phyloP scores from a whole-genome alignment of 2,113 vertebrate species.

The Indicator maculatus region DNA sequence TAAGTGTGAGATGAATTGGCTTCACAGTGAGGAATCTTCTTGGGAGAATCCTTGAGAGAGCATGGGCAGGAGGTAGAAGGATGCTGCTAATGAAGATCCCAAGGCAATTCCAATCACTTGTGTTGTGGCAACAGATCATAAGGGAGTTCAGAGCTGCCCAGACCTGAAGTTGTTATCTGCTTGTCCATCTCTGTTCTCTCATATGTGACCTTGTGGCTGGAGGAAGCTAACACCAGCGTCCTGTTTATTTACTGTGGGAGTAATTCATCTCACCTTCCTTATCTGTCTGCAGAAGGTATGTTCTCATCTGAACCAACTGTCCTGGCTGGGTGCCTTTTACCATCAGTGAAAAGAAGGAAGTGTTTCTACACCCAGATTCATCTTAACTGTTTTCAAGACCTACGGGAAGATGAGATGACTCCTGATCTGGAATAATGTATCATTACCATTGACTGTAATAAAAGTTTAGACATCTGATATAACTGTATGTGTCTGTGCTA shows the following conservation, averaged over 20 bases:
- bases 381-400: neutral
- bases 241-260: neutral
- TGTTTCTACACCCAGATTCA: neutral
- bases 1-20: neutral
- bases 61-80: neutral
- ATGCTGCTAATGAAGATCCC: neutral
- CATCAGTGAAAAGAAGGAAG: neutral
- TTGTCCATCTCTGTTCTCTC: neutral
- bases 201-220: neutral
- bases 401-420: neutral
- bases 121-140: neutral
- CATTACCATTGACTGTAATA: neutral
- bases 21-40: neutral
- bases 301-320: neutral
- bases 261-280: too few relatives aligned
- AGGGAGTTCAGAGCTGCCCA: accelerated
- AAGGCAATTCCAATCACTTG: neutral
- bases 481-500: neutral
- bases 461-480: neutral
- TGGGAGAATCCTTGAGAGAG: neutral
- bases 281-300: neutral
- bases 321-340: neutral
- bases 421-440: neutral
- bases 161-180: neutral
- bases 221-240: neutral